Evolutionary conservation across 2,888 invertebrate genomes (phyloP).

Genomic region (Orthosia incerta): DNA sequence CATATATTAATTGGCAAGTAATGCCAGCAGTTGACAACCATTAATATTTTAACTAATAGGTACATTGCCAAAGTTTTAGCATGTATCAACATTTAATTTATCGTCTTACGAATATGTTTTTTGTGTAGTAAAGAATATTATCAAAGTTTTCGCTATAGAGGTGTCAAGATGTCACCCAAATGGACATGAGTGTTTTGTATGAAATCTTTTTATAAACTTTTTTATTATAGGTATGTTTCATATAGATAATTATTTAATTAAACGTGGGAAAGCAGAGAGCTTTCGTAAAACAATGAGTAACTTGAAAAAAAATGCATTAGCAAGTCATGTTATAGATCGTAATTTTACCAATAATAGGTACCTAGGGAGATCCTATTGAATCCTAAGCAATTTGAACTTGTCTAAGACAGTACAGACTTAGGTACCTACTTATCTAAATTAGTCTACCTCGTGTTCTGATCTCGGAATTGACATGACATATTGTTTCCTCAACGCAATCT

Average conservation of each 20-base stretch:
- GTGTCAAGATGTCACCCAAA: conserved; percentile 60
- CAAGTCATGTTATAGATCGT: too few relatives aligned
- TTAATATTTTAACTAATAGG: background rate
- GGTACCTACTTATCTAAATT: conserved; percentile 17
- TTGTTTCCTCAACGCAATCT: conserved; percentile 81
- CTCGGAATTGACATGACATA: conserved; percentile 76
- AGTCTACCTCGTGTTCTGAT: conserved; percentile 69
- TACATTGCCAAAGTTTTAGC: background rate
- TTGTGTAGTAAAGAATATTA: conserved; percentile 44
- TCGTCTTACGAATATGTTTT: conserved; percentile 23
- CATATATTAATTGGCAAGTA: background rate
- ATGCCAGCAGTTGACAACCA: background rate
- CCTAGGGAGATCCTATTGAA: background rate
- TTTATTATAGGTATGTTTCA: background rate
- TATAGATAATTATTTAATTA: conserved; percentile 3
- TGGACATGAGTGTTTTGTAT: background rate
- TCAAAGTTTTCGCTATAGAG: conserved; percentile 42
- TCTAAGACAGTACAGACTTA: background rate
- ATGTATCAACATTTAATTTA: conserved; percentile 33
- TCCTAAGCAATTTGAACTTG: background rate
- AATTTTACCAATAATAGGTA: background rate
- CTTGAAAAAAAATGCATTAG: too few relatives aligned
- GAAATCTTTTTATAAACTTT: background rate
- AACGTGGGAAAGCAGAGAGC: too few relatives aligned
- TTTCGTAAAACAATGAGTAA: background rate